Evolutionary conservation across 2,113 vertebrate species (phyloP), one percentile per base, ranked within the genome.

Genomic region (Cyprinodon variegatus): DNA sequence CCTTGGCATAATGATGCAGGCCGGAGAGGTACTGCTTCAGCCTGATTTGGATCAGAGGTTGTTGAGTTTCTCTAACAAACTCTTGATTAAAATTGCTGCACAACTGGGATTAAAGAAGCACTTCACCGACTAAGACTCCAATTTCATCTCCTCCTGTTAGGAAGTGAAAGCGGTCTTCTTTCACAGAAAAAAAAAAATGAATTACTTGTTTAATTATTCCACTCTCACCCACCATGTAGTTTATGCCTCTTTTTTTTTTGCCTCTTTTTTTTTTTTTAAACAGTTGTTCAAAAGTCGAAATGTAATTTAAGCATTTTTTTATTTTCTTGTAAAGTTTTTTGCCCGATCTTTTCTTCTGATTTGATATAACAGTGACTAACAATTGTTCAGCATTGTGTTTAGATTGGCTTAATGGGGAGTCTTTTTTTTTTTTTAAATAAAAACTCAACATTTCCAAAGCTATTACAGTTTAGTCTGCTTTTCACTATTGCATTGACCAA

Each of bases 31-130:
- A 9, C 59, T 71, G 22, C 17, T 71, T 71, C 59, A 61, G 12
- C 39, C 39, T 70, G 29, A 70, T 36, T 9, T 36, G 14, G 50
- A 39, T 69, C 17, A 43, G 36, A 59, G 13, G 48, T 20, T 15
- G 40, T 36, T 17, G 36, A 57, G 37, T 57, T 38, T 38, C 2
- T 68, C 20, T 20, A 36, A 15, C 22, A 46, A 45, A 22, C 11
- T 46, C 69, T 61, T 70, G 57, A 43, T 70, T 69, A 57, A 69
- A 57, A 40, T 59, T 59, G 50, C 67, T 69, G 37, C 40, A 39
- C 22, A 40, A 40, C n/a, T 45, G 9, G 48, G 61, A 48, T 61
- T 29, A 41, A 17, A 57, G 8, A n/a, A 39, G n/a, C n/a, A 43
- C 53, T 36, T 22, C 20, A 60, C 11, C 43, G 57, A 70, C 39